Conservation (phyloP, 2,113 vertebrate genomes). For the Dasyurus viverrinus region DNA sequence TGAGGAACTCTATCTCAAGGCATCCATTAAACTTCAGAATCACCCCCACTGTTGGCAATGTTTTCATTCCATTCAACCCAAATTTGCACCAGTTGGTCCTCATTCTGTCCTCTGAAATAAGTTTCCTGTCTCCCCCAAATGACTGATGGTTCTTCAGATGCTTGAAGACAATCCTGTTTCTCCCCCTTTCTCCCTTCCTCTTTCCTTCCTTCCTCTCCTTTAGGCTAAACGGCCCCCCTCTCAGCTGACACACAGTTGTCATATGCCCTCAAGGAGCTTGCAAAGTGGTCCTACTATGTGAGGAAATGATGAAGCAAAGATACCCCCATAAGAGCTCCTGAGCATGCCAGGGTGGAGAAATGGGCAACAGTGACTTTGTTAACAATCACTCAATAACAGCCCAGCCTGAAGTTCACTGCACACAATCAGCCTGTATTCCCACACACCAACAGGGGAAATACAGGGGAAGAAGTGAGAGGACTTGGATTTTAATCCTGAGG, state of each 20-base stretch:
- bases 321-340: background rate
- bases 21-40: background rate
- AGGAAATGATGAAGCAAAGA: background rate
- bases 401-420: background rate
- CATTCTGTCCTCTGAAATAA: background rate
- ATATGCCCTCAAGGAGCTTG: background rate
- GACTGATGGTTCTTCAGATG: background rate
- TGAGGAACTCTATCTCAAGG: background rate
- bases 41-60: background rate
- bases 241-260: background rate
- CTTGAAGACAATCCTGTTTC: background rate
- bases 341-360: background rate
- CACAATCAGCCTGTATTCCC: background rate
- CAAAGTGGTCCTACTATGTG: background rate
- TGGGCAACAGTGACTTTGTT: background rate
- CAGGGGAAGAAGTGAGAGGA: background rate
- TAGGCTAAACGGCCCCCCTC: background rate
- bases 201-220: background rate
- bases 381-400: background rate
- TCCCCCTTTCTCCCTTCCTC: background rate
- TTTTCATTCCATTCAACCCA: background rate
- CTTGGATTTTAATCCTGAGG: background rate
- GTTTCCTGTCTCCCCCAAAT: background rate
- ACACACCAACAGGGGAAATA: background rate
- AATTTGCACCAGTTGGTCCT: background rate